These are phyloP conservation scores for Prolemur simus DNA, from an alignment of 2,113 vertebrate species.

Conservation along the genomic window DNA sequence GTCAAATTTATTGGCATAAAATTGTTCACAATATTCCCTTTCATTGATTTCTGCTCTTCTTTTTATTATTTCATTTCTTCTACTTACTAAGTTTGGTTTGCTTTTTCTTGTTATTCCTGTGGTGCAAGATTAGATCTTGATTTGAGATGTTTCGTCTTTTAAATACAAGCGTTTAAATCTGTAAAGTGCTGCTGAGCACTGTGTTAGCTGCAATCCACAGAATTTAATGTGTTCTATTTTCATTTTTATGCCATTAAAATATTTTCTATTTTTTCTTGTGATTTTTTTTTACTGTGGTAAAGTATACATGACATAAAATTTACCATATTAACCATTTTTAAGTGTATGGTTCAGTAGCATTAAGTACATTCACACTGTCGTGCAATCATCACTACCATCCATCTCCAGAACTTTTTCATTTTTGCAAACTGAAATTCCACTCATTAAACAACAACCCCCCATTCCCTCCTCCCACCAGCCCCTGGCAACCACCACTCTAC, in stretches of 20 bases:
- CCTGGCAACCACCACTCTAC: background rate
- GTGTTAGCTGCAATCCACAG: background rate
- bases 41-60: background rate
- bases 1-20: background rate
- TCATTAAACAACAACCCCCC: background rate
- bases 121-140: background rate
- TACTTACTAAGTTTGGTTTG: background rate
- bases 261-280: background rate
- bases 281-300: background rate
- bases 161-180: background rate
- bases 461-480: background rate
- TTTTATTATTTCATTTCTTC: background rate
- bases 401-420: background rate
- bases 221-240: background rate
- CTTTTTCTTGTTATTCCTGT: background rate
- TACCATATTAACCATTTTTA: background rate
- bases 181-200: background rate
- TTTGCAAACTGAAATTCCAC: background rate
- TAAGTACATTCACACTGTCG: background rate
- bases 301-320: background rate
- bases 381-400: background rate
- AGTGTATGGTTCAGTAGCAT: background rate
- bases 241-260: background rate
- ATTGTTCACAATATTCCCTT: background rate
- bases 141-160: background rate